These are phyloP conservation scores for Patella ulyssiponensis DNA, from an alignment of 2,888 invertebrate genomes.

Conservation along the genomic window DNA sequence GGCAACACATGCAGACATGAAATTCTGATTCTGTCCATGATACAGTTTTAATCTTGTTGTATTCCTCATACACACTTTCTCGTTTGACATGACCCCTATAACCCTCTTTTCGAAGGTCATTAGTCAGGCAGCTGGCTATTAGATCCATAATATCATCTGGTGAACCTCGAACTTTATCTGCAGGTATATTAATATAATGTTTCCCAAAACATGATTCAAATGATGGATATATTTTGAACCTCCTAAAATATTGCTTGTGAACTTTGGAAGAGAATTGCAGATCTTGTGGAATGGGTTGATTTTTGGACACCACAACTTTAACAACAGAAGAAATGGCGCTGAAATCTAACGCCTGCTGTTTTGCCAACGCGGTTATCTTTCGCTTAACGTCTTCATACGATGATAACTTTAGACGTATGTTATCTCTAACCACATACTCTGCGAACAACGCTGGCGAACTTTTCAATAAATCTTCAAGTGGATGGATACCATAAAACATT, in stretches of 20 bases:
- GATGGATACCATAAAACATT: constrained; percentile 57
- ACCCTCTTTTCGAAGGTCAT: constrained; percentile 44
- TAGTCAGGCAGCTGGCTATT: constrained; percentile 44
- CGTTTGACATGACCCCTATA: constrained; percentile 39
- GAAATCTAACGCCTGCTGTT: constrained; percentile 44
- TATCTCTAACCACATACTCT: constrained; percentile 50
- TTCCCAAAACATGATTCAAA: constrained; percentile 51
- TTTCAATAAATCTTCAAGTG: constrained; percentile 50
- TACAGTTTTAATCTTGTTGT: constrained; percentile 43
- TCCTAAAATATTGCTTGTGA: constrained; percentile 51
- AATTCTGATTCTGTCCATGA: constrained; percentile 53
- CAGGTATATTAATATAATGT: constrained; percentile 46
- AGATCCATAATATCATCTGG: constrained; percentile 47
- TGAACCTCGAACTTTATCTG: constrained; percentile 43
- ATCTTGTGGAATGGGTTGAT: constrained; percentile 52
- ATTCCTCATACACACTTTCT: constrained; percentile 43
- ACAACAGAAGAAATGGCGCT: constrained; percentile 44
- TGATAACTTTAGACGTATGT: constrained; percentile 46
- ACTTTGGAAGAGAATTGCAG: constrained; percentile 55
- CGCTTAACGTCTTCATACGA: constrained; percentile 47
- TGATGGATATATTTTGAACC: constrained; percentile 44
- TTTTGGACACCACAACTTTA: constrained; percentile 46
- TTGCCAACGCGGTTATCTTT: constrained; percentile 44
- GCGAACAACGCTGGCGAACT: constrained; percentile 52
- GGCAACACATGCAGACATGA: constrained; percentile 49